phyloP scores from a whole-genome alignment of 2,888 invertebrate species.

The Cylindroiulus punctatus region DNA sequence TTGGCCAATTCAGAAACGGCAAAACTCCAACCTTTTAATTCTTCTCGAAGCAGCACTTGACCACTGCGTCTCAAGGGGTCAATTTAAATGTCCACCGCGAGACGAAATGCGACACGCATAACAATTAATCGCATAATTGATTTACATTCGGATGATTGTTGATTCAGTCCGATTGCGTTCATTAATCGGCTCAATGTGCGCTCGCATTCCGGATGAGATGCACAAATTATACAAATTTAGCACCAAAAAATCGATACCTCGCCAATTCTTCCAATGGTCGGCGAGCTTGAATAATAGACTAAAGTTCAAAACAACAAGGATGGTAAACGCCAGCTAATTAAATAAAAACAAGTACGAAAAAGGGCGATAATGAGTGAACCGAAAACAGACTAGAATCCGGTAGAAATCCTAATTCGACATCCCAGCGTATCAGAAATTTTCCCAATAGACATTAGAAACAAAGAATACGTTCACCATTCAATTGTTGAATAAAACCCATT shows the following conservation, averaged over 20 bases:
- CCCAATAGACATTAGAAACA: too few relatives aligned
- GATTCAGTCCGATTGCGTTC: neutral
- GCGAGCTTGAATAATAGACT: too few relatives aligned
- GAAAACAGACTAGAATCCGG: too few relatives aligned
- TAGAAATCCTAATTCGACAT: too few relatives aligned
- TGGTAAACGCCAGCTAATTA: too few relatives aligned
- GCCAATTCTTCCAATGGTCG: too few relatives aligned
- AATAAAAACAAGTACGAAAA: too few relatives aligned
- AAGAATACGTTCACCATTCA: too few relatives aligned
- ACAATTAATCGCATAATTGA: constrained; percentile 33
- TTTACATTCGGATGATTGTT: constrained; percentile 3
- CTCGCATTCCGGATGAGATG: neutral
- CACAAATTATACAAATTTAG: neutral
- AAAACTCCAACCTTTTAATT: neutral
- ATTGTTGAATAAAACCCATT: too few relatives aligned
- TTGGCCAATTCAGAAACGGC: neutral
- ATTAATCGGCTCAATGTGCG: neutral
- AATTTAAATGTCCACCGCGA: neutral
- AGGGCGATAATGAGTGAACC: too few relatives aligned
- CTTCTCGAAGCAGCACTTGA: neutral
- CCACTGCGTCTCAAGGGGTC: constrained; percentile 6
- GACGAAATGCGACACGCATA: neutral
- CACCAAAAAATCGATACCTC: neutral
- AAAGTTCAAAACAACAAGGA: too few relatives aligned
- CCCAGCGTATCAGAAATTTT: too few relatives aligned